Conservation (phyloP, 2,888 invertebrate genomes). For the Drosophila rellima region DNA sequence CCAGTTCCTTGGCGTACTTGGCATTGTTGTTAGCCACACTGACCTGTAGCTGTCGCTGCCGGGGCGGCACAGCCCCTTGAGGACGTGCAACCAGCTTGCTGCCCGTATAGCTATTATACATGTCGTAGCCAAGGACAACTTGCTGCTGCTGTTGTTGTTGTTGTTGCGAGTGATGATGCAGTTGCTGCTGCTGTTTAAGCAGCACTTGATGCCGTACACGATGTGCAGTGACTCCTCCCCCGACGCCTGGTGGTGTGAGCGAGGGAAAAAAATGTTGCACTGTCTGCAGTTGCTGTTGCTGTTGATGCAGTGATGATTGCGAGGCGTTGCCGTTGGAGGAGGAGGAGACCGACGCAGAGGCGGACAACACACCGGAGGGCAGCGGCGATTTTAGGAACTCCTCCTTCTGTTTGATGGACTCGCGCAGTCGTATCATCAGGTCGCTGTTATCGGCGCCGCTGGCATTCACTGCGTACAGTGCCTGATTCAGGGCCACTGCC, state of each 20-base stretch:
- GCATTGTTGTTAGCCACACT: slow-evolving; percentile 57
- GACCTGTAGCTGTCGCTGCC: slow-evolving; percentile 62
- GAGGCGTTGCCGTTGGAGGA: slow-evolving; percentile 42
- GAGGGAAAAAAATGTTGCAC: slow-evolving; percentile 70
- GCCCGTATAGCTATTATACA: slow-evolving; percentile 78
- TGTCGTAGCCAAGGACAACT: slow-evolving; percentile 77
- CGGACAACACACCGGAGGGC: slow-evolving; percentile 57
- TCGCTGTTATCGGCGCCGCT: slow-evolving; percentile 75
- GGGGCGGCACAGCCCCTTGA: slow-evolving; percentile 48
- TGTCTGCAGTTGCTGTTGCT: slow-evolving; percentile 29
- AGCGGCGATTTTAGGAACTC: slow-evolving; percentile 92
- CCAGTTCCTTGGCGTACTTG: slow-evolving; percentile 83
- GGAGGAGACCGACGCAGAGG: slow-evolving; percentile 34
- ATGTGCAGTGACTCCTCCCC: slow-evolving; percentile 23
- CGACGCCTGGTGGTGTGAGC: slow-evolving; percentile 54
- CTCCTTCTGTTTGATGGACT: slow-evolving; percentile 95
- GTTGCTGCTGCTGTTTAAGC: slow-evolving; percentile 46
- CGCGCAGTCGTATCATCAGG: slow-evolving; percentile 90
- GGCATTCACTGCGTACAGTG: slow-evolving; percentile 58
- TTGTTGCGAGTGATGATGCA: slow-evolving; percentile 51
- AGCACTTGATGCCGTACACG: slow-evolving; percentile 54
- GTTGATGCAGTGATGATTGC: slow-evolving; percentile 52
- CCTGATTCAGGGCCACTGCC: slow-evolving; percentile 54
- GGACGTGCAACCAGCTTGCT: slow-evolving; percentile 64
- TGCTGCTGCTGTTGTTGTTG: slow-evolving; percentile 65